Percentiles rank a stretch among this genome's conserved stretches.
phyloP scores from a whole-genome alignment of 2,888 invertebrate genomes.

The Onchidella celtica region DNA sequence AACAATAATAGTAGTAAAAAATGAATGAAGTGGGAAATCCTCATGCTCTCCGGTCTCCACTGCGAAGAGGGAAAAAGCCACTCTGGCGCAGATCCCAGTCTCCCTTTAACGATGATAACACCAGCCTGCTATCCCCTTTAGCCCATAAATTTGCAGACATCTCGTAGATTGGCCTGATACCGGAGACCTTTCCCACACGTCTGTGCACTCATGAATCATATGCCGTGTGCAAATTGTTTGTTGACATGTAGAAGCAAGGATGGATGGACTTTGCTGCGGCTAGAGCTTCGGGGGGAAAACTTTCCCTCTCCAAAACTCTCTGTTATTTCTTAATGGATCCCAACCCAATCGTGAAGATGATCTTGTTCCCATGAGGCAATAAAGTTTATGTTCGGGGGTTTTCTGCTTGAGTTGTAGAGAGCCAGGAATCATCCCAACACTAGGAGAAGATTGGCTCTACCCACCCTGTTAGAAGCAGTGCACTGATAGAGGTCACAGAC shows the following conservation, averaged over 20 bases:
- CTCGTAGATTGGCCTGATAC: conserved; percentile 33
- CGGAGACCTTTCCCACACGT: conserved; percentile 11
- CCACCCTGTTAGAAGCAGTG: too few species aligned
- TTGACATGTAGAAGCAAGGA: conserved; percentile 36
- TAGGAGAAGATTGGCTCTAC: too few species aligned
- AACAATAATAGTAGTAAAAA: too few species aligned
- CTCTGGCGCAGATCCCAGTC: not conserved
- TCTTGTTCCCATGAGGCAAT: not conserved
- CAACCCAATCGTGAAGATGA: not conserved
- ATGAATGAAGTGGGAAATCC: too few species aligned
- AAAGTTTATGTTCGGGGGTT: too few species aligned
- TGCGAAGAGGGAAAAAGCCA: too few species aligned
- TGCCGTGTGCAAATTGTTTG: conserved; percentile 41
- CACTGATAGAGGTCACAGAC: too few species aligned
- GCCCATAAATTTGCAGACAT: conserved; percentile 14
- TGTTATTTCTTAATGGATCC: conserved; percentile 5
- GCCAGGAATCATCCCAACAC: too few species aligned
- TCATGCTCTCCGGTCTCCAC: too few species aligned
- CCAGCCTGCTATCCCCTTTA: not conserved
- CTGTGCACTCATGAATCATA: conserved; percentile 34
- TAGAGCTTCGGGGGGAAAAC: too few species aligned
- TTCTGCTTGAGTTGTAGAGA: too few species aligned
- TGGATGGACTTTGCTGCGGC: conserved; percentile 34
- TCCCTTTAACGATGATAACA: conserved; percentile 2
- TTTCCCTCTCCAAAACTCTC: too few species aligned